Base-by-base conservation (phyloP, 2,888 invertebrate species). In the Noctua fimbriata region DNA sequence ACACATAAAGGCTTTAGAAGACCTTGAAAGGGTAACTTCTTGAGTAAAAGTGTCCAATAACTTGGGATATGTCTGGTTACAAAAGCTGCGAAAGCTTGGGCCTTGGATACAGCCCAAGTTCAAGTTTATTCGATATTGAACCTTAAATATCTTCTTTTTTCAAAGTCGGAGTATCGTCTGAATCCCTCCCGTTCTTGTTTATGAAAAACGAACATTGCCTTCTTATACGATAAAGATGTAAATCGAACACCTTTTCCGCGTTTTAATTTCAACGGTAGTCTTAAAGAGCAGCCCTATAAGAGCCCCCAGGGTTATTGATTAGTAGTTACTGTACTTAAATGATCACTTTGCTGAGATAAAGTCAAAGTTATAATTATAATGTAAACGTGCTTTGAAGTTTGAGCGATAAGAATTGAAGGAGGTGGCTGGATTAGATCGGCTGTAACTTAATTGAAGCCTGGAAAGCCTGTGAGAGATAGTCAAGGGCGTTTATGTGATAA, bases 301-400 rank as follows among this genome's bases (percentile, higher is more conserved):
- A 91, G 92, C 93, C 93, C 88, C 84, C 76, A 89, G 93, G 93
- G 93, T 91, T 94, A 95, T 95, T 95, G 95, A 95, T 95, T 94
- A 94, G 92, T 90, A 89, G 85, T 89, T 89, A 90, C 91, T 92
- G 89, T 91, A 89, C 90, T 90, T 90, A 90, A 91, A 90, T 89
- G 93, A 93, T 93, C 92, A 89, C 90, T 90, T 92, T 90, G 88
- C 88, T 85, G 81, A 89, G 92, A 92, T 90, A 91, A 88, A 90
- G 89, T 87, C 82, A 73, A 88, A 88, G 86, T 88, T 89, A 89
- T 92, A 92, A 92, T 93, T 92, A 92, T 92, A 92, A 89, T 89
- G 87, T 86, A 83, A 86, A 88, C 81, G 82, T 86, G 89, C 88
- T 85, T 87, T 89, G 81, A 90, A 87, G 90, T 90, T 86, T 79